Evolutionary conservation across 2,888 invertebrate species (phyloP).

Genomic region (Eupithecia centaureata): DNA sequence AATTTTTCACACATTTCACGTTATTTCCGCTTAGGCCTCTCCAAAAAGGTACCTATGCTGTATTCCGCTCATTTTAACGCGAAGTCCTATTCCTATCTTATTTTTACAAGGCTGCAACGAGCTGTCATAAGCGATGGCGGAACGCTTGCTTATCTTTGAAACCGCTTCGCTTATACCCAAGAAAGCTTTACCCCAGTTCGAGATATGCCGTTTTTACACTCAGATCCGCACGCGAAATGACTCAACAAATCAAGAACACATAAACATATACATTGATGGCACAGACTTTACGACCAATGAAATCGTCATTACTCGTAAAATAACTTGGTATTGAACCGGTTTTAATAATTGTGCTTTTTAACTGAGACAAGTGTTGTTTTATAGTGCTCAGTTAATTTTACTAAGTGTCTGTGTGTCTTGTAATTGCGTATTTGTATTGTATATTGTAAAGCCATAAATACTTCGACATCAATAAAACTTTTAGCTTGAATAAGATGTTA

Average conservation of each 20-base stretch:
- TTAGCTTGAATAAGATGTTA: no score
- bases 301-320: slow-evolving; percentile 61
- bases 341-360: slow-evolving; percentile 4
- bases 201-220: slow-evolving; percentile 47
- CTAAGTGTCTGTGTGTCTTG: neutral
- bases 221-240: slow-evolving; percentile 51
- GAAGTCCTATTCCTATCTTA: no score
- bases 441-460: no score
- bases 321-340: slow-evolving; percentile 51
- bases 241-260: slow-evolving; percentile 58
- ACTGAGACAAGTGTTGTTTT: slow-evolving; percentile 8
- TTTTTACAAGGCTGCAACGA: no score
- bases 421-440: no score
- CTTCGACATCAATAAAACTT: no score
- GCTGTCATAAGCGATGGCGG: no score
- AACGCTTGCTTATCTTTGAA: neutral
- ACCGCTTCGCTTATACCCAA: slow-evolving; percentile 7
- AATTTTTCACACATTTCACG: no score
- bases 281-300: slow-evolving; percentile 63
- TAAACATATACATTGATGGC: slow-evolving; percentile 43
- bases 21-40: no score
- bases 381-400: neutral
- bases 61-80: no score
- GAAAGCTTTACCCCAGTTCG: slow-evolving; percentile 23
- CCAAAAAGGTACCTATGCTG: no score